Evolutionary conservation across 2,888 invertebrate genomes (phyloP), one percentile per base, ranked within the genome.

Genomic region (Nomada ferruginata): DNA sequence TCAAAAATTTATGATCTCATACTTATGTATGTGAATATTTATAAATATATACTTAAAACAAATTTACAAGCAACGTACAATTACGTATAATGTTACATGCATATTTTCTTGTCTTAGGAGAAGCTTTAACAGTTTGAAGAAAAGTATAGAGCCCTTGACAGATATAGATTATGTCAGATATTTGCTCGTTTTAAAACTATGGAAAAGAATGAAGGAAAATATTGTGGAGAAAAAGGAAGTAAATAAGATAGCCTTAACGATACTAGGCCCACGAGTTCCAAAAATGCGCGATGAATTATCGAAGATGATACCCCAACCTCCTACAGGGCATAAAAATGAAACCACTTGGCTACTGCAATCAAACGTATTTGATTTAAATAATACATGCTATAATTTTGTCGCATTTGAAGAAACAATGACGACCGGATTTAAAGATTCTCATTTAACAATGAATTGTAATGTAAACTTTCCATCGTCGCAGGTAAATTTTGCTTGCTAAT

Each of bases 111-210:
- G n/a, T 68, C 42, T 53, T 77, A 93, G 92, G 61, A 92, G 91
- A 88, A 91, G 89, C 81, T 92, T 91, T 42, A 85, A 83, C 87
- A 69, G 68, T 73, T 81, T 68, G 73, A 87, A 50, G 44, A 61
- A 68, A 78, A 85, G 64, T 70, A 82, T 42, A 63, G 76, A 63
- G 23, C 66, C 72, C 47, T 61, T 90, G 66, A 90, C 90, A 18
- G 89, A 87, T 42, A 66, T 90, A 68, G 85, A 86, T 26, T 93
- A 92, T 83, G 84, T 91, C 15, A 89, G 92, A 75, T 92, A 92
- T 81, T 85, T 93, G 71, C 86, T 93, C 29, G 86, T 89, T 61
- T 89, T 93, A 11, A 91, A 92, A 82, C 79, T 91, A 15, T 93
- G 93, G 93, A 90, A 90, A 85, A 90, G 87, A 55, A 82, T 89